These are phyloP conservation scores for Junonia oenone DNA, from an alignment of 2,888 invertebrate species.

Conservation along the genomic window DNA sequence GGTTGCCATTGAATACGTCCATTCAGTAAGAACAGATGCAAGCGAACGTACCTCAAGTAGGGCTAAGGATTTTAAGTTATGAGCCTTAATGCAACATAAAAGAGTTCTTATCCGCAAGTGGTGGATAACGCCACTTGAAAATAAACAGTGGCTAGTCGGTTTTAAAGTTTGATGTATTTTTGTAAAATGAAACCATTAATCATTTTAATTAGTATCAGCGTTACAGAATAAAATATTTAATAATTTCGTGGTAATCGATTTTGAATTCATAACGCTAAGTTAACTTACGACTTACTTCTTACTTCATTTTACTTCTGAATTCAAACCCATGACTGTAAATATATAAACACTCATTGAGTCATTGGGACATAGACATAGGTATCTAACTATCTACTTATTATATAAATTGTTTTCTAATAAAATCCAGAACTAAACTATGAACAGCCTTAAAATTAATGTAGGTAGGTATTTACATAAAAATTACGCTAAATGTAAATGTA, in stretches of 20 bases:
- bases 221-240: too few relatives aligned
- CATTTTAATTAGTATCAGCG: too few relatives aligned
- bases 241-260: too few relatives aligned
- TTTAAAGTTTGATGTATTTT: neutral
- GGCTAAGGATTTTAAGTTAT: conserved; percentile 7
- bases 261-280: too few relatives aligned
- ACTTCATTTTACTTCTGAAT: conserved; percentile 11
- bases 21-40: conserved; percentile 45
- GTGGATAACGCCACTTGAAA: conserved; percentile 14
- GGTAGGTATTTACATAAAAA: too few relatives aligned
- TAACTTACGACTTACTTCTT: too few relatives aligned
- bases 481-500: too few relatives aligned
- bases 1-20: conserved; percentile 37
- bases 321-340: neutral
- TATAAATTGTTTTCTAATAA: too few relatives aligned
- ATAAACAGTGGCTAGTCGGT: conserved; percentile 1
- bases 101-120: neutral
- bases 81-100: neutral
- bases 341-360: neutral
- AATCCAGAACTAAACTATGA: too few relatives aligned
- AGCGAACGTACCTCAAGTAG: conserved; percentile 16
- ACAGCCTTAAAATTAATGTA: too few relatives aligned
- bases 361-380: too few relatives aligned
- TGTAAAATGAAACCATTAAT: neutral
- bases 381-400: too few relatives aligned